Evolutionary conservation across 2,888 invertebrate species (phyloP).

Genomic region (Rhagonycha fulva): DNA sequence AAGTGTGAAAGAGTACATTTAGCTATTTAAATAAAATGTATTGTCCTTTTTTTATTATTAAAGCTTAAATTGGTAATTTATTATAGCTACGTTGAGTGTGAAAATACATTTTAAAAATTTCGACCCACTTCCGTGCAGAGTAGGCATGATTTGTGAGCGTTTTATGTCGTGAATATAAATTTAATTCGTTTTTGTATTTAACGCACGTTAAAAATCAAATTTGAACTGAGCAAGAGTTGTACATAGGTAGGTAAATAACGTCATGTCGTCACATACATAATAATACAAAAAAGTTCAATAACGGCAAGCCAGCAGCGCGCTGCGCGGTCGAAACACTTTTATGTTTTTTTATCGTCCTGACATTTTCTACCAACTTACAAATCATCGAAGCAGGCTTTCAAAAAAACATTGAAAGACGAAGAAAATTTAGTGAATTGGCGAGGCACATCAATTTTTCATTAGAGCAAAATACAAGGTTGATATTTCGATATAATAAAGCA

Average conservation of each 20-base stretch:
- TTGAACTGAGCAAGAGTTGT: not conserved
- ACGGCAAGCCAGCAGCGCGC: not conserved
- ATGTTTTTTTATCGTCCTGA: not conserved
- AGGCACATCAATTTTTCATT: constrained; percentile 26
- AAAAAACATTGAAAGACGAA: constrained; percentile 10
- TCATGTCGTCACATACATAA: not conserved
- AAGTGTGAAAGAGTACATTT: not conserved
- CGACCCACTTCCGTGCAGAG: not conserved
- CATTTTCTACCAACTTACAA: constrained; percentile 20
- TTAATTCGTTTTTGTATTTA: not conserved
- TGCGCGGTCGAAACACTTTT: not conserved
- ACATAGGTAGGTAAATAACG: not conserved
- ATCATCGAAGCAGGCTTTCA: constrained; percentile 12
- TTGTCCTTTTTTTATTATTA: not conserved
- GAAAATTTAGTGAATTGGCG: constrained; percentile 21
- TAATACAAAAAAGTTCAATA: not conserved
- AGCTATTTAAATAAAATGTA: not conserved
- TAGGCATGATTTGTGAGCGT: not conserved
- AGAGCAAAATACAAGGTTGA: constrained; percentile 23
- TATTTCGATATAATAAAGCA: constrained; percentile 20
- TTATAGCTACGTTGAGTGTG: not conserved
- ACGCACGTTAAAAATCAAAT: not conserved
- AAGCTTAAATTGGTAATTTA: not conserved
- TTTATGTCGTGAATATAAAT: not conserved
- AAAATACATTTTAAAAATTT: not conserved